Evolutionary conservation across 1,140 invertebrate species (phyloP).

Genomic region (Ips nitidus): DNA sequence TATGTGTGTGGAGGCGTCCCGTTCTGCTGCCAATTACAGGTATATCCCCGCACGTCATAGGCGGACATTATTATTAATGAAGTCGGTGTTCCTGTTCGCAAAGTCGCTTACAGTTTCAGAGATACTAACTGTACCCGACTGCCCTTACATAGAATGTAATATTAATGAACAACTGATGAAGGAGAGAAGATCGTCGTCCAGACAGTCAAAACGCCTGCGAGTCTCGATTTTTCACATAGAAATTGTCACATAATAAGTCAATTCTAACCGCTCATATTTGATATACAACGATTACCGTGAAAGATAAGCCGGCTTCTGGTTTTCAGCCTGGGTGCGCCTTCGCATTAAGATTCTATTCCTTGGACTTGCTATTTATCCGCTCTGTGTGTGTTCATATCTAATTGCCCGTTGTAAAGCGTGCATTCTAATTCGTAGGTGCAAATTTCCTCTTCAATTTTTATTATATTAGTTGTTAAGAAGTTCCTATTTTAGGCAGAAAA

Average conservation of each 20-base stretch:
- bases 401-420: conserved; percentile 8
- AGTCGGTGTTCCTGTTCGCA: too few species aligned
- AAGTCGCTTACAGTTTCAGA: too few species aligned
- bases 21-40: too few species aligned
- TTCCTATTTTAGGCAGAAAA: too few species aligned
- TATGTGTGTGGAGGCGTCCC: too few species aligned
- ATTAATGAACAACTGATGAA: too few species aligned
- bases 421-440: not conserved
- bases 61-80: too few species aligned
- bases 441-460: too few species aligned
- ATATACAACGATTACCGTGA: conserved; percentile 13
- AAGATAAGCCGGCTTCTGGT: conserved; percentile 14
- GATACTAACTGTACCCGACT: too few species aligned
- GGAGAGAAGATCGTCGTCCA: not conserved
- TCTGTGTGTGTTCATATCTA: conserved; percentile 4
- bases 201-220: conserved; percentile 9
- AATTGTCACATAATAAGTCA: conserved; percentile 21
- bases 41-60: too few species aligned
- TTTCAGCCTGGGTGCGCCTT: conserved; percentile 16
- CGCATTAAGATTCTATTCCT: conserved; percentile 16
- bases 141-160: too few species aligned
- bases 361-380: conserved; percentile 1
- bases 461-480: too few species aligned
- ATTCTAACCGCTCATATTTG: conserved; percentile 14
- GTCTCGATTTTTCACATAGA: conserved; percentile 9